These are phyloP conservation scores for Pterois miles DNA, from an alignment of 2,797 vertebrate species.

Conservation along the genomic window DNA sequence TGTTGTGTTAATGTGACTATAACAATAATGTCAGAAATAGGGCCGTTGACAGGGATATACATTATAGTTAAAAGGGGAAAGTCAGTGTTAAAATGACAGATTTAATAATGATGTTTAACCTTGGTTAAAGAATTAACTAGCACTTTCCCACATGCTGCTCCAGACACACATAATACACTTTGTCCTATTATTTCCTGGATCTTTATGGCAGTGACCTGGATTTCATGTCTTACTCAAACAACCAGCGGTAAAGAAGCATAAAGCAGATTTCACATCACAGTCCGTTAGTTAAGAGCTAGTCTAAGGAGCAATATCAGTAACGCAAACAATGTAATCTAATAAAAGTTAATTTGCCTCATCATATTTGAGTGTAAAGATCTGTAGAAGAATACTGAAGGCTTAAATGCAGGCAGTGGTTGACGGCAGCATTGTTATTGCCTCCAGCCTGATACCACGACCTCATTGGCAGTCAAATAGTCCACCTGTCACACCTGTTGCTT, in stretches of 20 bases:
- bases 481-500: constrained; percentile 68
- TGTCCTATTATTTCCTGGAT: neutral
- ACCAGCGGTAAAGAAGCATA: neutral
- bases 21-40: neutral
- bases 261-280: neutral
- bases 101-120: neutral
- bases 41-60: neutral
- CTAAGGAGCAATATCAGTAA: neutral
- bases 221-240: constrained; percentile 10
- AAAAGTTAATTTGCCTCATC: neutral
- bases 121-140: neutral
- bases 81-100: neutral
- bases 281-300: neutral
- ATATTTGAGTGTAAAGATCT: neutral
- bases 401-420: neutral
- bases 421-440: constrained; percentile 11
- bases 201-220: neutral
- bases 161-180: neutral
- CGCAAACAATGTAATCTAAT: neutral
- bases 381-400: neutral
- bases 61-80: too few relatives aligned
- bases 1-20: neutral
- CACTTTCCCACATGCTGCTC: neutral
- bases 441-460: constrained; percentile 22
- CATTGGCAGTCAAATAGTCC: constrained; percentile 18